Base-by-base conservation (phyloP, 2,797 vertebrate species). In the Tachyglossus aculeatus region DNA sequence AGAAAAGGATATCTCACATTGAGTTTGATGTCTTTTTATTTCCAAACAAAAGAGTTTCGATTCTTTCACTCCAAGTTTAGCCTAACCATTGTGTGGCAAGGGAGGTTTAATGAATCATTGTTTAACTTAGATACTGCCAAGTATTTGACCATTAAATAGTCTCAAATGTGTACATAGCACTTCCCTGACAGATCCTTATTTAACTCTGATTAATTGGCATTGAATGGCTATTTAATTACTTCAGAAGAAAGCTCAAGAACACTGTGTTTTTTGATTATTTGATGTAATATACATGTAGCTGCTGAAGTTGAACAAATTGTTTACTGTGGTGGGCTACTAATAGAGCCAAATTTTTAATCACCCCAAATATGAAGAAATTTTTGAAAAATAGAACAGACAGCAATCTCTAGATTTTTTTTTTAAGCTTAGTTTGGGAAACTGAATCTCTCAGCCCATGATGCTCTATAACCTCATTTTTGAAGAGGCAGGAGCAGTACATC, bases 61-160 rank as follows among this genome's bases (percentile, higher is more conserved):
- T 91, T 90, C 93, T 95, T 94, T 95, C 88, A 90, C 87, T 83
- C 89, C 80, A 90, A 91, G 93, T 91, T 94, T 90, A 94, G 92
- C 92, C 81, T 91, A 88, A 85, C 89, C 91, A 95, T 95, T 95
- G 93, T 96, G 88, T 93, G 92, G 90, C 77, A 66, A 85, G 91
- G 91, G 84, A 94, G 93, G 90, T 93, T 96, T 95, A 95, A 95
- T 95, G 94, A 96, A 89, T 96, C 95, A 96, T 95, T 96, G 93
- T 98, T 96, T 95, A 94, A 94, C 93, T 92, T 94, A 92, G 94
- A 95, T 94, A 94, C 67, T 85, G 90, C 90, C 88, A 91, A 90
- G 86, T 95, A 86, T 95, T 95, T 95, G 92, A 91, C 90, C 90
- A 90, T 90, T 88, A 92, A 91, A 95, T 93, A 95, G 85, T 88